Evolutionary conservation across 2,888 invertebrate genomes (phyloP).

Genomic region (Cerceris ruficornis): DNA sequence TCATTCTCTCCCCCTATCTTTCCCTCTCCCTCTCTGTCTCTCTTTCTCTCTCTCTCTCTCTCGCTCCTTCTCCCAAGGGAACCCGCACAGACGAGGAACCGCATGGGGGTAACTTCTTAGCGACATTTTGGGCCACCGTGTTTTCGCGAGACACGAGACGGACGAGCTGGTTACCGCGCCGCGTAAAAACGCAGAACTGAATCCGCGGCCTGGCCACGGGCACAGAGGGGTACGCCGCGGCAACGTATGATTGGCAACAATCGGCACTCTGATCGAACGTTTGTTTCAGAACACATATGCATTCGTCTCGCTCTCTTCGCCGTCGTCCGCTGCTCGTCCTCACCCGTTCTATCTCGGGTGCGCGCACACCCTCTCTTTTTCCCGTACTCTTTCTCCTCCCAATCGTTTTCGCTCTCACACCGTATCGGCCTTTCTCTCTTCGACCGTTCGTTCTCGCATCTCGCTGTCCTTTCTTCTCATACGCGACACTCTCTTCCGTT

Average conservation of each 20-base stretch:
- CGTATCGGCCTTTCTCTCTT: constrained; percentile 22
- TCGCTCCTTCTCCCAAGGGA: too few relatives aligned
- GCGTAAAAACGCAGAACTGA: constrained; percentile 81
- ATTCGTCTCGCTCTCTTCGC: constrained; percentile 61
- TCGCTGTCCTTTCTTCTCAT: constrained; percentile 20
- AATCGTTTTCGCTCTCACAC: constrained; percentile 35
- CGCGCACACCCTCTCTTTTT: constrained; percentile 31
- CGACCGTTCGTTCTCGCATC: constrained; percentile 14
- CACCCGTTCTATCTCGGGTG: constrained; percentile 42
- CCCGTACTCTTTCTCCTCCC: constrained; percentile 39
- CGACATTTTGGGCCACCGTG: neutral
- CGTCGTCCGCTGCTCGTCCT: constrained; percentile 43
- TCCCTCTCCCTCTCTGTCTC: too few relatives aligned
- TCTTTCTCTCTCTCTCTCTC: too few relatives aligned
- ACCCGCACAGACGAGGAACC: neutral
- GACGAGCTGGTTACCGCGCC: constrained; percentile 71
- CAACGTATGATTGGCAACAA: constrained; percentile 81
- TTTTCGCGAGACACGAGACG: constrained; percentile 6
- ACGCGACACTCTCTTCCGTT: constrained; percentile 5
- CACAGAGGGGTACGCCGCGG: constrained; percentile 75
- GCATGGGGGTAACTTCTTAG: too few relatives aligned
- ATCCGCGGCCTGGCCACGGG: constrained; percentile 73
- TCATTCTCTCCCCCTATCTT: too few relatives aligned
- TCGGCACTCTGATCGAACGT: constrained; percentile 81
- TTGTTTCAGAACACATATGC: constrained; percentile 79